Evolutionary conservation across 2,113 vertebrate species (phyloP).

Genomic region (Menura novaehollandiae): DNA sequence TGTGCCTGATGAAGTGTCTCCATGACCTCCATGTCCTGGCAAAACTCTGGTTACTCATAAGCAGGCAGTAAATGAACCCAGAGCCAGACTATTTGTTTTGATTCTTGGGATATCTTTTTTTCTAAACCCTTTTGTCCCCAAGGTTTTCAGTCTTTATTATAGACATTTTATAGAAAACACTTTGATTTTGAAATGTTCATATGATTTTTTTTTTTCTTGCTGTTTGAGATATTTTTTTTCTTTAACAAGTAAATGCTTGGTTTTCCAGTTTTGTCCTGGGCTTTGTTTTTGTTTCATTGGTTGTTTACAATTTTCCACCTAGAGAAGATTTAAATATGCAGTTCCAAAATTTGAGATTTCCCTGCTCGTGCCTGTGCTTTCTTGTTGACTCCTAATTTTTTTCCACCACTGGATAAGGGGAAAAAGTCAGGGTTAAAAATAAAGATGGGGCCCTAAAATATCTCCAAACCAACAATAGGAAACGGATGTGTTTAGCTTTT

Average conservation of each 20-base stretch:
- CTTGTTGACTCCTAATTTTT: neutral
- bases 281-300: neutral
- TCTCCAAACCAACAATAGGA: constrained; percentile 33
- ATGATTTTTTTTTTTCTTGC: neutral
- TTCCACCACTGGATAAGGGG: neutral
- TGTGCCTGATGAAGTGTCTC: neutral
- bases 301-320: neutral
- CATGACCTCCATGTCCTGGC: neutral
- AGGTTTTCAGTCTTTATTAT: neutral
- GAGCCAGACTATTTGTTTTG: neutral
- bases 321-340: neutral
- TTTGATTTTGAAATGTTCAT: neutral
- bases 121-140: neutral
- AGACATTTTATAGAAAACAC: neutral
- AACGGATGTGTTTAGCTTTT: constrained; percentile 17
- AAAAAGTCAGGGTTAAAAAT: constrained; percentile 25
- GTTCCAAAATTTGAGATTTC: neutral
- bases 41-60: neutral
- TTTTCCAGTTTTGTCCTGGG: neutral
- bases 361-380: neutral
- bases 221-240: neutral
- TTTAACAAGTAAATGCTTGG: neutral
- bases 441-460: constrained; percentile 27
- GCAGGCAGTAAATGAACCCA: neutral
- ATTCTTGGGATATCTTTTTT: neutral